Evolutionary conservation across 2,888 invertebrate genomes (phyloP), one percentile per base, ranked within the genome.

Genomic region (Andrena marginata): DNA sequence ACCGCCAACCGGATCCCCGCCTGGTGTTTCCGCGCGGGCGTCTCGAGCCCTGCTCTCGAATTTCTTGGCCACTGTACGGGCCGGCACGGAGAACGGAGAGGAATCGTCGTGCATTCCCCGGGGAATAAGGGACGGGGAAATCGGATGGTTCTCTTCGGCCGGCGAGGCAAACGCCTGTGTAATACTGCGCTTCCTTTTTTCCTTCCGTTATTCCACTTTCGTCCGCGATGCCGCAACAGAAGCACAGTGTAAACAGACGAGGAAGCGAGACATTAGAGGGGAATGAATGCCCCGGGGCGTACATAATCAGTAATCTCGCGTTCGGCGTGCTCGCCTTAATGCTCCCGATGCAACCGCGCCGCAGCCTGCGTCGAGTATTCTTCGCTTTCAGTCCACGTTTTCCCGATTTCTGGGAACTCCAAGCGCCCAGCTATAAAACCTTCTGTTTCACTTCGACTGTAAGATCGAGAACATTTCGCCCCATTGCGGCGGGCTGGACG

Each of bases 261-360:
- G 85, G 80, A 85, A 85, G 80, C 83, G 84, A 82, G 86, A 84
- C 88, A 89, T 87, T 85, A 86, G 80, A 77, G 82, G 81, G 85
- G 82, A 89, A 90, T 85, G 87, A 89, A 89, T 86, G 87, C 84
- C 85, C 84, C 84, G 87, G 82, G 86, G 89, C 91, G 91, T 91
- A 86, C 67, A 87, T 80, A 91, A 92, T 92, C 91, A 88, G 89
- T 92, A 91, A 92, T 91, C 85, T 90, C 79, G 79, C 72, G 75
- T 79, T 82, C 70, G 72, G 75, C 65, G 62, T 77, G 76, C 72
- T 70, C 82, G 70, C 77, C 77, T 80, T 79, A 81, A 88, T 84
- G 84, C 84, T 72, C 56, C 35, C 81, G 80, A 85, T 86, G 80
- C 69, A 77, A 72, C 80, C 3, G 68, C 74, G 63, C 51, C 59